Conservation (phyloP, 2,888 invertebrate genomes). For the Automeris io region DNA sequence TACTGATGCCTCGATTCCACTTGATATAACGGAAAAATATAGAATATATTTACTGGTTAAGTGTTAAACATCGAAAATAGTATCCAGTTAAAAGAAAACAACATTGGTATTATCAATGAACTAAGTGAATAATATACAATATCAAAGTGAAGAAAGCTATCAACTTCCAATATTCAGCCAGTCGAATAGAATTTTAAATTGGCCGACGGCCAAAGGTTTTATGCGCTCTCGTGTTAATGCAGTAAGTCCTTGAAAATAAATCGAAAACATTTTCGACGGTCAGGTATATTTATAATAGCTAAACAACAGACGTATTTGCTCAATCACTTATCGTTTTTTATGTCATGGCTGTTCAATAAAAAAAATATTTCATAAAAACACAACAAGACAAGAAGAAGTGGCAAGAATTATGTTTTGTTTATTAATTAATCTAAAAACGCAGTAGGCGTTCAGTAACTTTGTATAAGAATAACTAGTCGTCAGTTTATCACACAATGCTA, state of each 20-base stretch:
- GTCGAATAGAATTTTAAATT: constrained; percentile 29
- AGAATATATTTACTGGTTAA: too few species aligned
- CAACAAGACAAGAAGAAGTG: too few species aligned
- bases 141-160: background rate
- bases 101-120: too few species aligned
- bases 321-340: constrained; percentile 1
- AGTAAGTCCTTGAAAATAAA: constrained; percentile 13
- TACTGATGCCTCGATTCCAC: too few species aligned
- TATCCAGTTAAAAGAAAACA: too few species aligned
- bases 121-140: background rate
- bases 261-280: background rate
- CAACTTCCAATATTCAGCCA: constrained; percentile 16
- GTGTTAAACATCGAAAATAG: too few species aligned
- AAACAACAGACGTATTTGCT: background rate
- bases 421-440: too few species aligned
- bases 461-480: too few species aligned
- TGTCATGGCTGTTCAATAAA: background rate
- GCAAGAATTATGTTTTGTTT: too few species aligned
- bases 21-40: too few species aligned
- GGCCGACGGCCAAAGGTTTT: constrained; percentile 47
- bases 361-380: background rate
- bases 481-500: too few species aligned
- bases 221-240: constrained; percentile 30
- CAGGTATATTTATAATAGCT: background rate
- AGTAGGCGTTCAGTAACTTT: too few species aligned